Evolutionary conservation across 1,140 invertebrate genomes (phyloP), one percentile per base, ranked within the genome.

Genomic region (Temnothorax curvispinosus): DNA sequence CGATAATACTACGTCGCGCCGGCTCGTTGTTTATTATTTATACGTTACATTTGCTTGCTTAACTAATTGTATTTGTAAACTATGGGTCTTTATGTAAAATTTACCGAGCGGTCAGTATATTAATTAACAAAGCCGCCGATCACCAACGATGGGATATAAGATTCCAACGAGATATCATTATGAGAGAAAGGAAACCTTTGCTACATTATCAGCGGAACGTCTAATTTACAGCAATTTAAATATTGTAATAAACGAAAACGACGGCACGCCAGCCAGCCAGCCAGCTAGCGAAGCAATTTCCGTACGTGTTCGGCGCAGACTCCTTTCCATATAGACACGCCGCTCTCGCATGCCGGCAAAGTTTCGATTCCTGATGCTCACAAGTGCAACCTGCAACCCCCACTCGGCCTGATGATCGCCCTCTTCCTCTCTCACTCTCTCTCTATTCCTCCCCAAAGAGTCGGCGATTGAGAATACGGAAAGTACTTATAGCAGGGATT

Each of bases 191-290:
- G 56, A 75, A 75, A 75, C n/a, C 18, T 58, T 38, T 32, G 6
- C 1, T n/a, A 13, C 47, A 75, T 75, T 84, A 84, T 75, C 69
- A 75, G 69, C 8, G 41, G 41, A 75, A 71, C 69, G 35, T 84
- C 56, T 74, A 84, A 84, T 84, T 84, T 84, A 75, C 52, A 84
- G 56, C 80, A 62, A 84, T 69, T 84, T 84, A 84, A 84, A 75
- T 84, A 84, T 84, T 84, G 69, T 75, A 84, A 84, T 84, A 84
- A 84, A 69, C 69, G 80, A 60, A 60, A 74, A 75, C 41, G 41
- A 32, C 27, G 80, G 27, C 54, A 27, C 56, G 27, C 52, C 35
- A 44, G 18, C 21, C 21, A 76, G 52, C 38, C 27, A 27, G 27
- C 27, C 69, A 80, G 60, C 52, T 50, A 72, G 80, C 80, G 54